phyloP scores from a whole-genome alignment of 2,888 invertebrate genomes.

The Plemyria rubiginata region DNA sequence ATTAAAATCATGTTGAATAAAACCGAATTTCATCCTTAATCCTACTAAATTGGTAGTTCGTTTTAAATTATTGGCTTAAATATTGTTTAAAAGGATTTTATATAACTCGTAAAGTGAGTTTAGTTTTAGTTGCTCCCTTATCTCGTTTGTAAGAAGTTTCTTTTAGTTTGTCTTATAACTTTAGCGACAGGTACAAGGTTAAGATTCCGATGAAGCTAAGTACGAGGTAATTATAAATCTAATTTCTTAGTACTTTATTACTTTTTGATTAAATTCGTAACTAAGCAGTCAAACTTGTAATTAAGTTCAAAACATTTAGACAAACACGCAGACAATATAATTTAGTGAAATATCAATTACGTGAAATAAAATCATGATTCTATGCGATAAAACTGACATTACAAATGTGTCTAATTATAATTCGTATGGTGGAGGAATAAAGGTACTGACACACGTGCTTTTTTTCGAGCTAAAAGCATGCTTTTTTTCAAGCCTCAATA shows the following conservation, averaged over 20 bases:
- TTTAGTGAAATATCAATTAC: neutral
- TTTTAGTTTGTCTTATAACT: conserved; percentile 23
- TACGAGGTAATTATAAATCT: conserved; percentile 6
- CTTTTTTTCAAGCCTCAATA: no score
- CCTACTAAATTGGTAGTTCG: neutral
- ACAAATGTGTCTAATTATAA: no score
- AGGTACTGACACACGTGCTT: no score
- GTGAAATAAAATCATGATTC: neutral
- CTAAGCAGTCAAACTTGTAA: conserved; percentile 9
- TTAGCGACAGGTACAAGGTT: conserved; percentile 14
- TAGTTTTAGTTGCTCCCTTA: conserved; percentile 26
- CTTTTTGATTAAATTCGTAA: conserved; percentile 16
- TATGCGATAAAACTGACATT: no score
- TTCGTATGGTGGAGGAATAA: no score
- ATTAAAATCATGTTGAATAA: no score
- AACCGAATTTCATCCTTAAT: no score
- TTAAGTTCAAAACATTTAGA: conserved; percentile 10
- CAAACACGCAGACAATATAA: conserved; percentile 2
- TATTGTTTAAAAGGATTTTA: conserved; percentile 15
- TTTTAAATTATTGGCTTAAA: conserved; percentile 12
- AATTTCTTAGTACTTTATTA: conserved; percentile 24
- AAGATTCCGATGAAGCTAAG: neutral
- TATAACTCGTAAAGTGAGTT: conserved; percentile 24
- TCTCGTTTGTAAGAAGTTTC: conserved; percentile 33
- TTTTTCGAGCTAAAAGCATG: no score